Evolutionary conservation across 2,113 vertebrate genomes (phyloP), one percentile per base, ranked within the genome.

Genomic region (Stigmatopora nigra): DNA sequence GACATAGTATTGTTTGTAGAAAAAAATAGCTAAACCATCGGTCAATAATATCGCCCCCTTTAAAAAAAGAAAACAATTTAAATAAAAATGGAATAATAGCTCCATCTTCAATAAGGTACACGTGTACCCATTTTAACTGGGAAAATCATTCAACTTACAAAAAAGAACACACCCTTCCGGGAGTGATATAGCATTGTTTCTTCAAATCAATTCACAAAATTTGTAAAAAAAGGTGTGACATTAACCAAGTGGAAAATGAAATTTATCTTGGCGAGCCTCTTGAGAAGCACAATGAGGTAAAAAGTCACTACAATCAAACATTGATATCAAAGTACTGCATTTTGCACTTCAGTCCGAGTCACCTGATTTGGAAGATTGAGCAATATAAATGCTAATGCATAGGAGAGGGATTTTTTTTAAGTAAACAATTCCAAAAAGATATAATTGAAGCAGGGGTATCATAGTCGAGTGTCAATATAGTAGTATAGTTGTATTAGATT

Each of bases 241-340:
- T 12, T 7, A 20, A 20, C 36, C 10, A 22, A 15, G 44, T 25
- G 14, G 41, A 8, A 61, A n/a, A 25, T 35, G 9, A 31, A 31
- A 10, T 52, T 8, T 15, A 6, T 15, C 14, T 17, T 14, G 17
- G 7, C 20, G 31, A 66, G 15, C 45, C 22, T 46, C 16, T 52
- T 19, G 53, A 14, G 15, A 47, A 73, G 51, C 44, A 16, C 56
- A 3, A 52, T 67, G 68, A 67, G 64, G 62, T 53, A 11, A 56
- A 12, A 55, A 20, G 13, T n/a, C 44, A 44, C 13, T 52, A 0
- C 4, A 61, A 25, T 19, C 17, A 52, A 16, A 65, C 11, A 15
- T 25, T 8, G 25, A 41, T 9, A 47, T 53, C 2, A 35, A 41
- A 4, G 5, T 2, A 59, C 57, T 14, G 22, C 25, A 31, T 31